Conservation (phyloP, 2,113 vertebrate genomes). For the Cardinalis cardinalis region DNA sequence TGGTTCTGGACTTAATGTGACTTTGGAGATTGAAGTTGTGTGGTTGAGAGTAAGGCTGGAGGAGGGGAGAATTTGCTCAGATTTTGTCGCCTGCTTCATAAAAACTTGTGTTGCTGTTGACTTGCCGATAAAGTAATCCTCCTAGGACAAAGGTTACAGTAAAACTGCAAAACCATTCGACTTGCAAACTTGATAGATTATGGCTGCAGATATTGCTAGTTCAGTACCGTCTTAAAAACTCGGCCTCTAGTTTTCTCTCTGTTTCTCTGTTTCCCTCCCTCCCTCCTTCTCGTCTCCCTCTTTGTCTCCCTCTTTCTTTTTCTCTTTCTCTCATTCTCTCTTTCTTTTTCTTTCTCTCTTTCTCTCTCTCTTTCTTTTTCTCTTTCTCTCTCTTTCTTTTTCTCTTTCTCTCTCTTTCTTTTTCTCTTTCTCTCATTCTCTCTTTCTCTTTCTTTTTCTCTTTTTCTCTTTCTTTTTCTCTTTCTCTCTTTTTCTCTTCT, state of each 20-base stretch:
- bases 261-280: accelerated
- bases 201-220: not conserved
- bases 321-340: too few relatives aligned
- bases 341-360: not conserved
- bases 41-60: not conserved
- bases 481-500: not conserved
- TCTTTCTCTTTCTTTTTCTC: accelerated
- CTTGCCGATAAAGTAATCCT: not conserved
- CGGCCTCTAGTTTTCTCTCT: not conserved
- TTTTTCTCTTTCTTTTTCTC: not conserved
- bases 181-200: not conserved
- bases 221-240: not conserved
- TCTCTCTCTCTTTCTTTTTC: not conserved
- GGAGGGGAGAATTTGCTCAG: not conserved
- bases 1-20: not conserved
- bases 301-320: not conserved
- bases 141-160: not conserved
- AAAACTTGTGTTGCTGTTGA: not conserved
- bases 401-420: too few relatives aligned
- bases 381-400: not conserved
- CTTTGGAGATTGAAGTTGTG: not conserved
- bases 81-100: not conserved
- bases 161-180: not conserved
- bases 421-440: accelerated
- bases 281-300: too few relatives aligned